Conservation (phyloP, 2,797 vertebrate genomes). For the Babyrousa celebensis region DNA sequence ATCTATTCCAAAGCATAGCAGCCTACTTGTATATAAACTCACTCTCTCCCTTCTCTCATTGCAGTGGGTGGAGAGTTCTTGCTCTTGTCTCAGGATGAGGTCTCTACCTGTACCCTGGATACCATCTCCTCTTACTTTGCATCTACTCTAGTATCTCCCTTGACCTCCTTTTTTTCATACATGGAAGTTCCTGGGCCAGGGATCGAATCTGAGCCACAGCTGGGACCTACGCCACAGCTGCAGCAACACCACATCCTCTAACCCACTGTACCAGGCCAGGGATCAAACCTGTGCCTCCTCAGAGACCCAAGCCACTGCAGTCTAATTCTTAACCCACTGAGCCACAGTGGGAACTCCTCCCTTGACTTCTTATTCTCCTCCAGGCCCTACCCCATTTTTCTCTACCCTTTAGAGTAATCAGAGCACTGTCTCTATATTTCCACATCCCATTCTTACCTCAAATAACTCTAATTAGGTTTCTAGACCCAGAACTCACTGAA, state of each 20-base stretch:
- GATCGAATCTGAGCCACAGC: too few relatives aligned
- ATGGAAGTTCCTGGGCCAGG: too few relatives aligned
- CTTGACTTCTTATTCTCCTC: neutral
- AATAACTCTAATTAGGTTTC: neutral
- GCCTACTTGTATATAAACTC: neutral
- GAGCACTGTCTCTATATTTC: neutral
- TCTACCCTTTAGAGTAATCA: neutral
- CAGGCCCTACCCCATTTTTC: neutral
- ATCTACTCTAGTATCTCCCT: neutral
- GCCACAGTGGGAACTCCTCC: neutral
- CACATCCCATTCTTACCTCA: neutral
- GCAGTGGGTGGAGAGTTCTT: neutral
- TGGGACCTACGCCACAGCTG: too few relatives aligned
- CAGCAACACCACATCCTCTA: too few relatives aligned
- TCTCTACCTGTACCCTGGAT: neutral
- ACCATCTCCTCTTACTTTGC: neutral
- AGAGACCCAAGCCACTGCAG: too few relatives aligned
- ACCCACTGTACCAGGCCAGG: too few relatives aligned
- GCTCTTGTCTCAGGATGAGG: neutral
- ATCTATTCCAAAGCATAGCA: neutral
- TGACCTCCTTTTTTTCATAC: too few relatives aligned
- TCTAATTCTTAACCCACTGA: too few relatives aligned
- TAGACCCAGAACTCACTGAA: neutral
- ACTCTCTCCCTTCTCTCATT: neutral
- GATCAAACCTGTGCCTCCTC: too few relatives aligned